Evolutionary conservation across 2,113 vertebrate species (phyloP).

Genomic region (Xiphophorus hellerii): DNA sequence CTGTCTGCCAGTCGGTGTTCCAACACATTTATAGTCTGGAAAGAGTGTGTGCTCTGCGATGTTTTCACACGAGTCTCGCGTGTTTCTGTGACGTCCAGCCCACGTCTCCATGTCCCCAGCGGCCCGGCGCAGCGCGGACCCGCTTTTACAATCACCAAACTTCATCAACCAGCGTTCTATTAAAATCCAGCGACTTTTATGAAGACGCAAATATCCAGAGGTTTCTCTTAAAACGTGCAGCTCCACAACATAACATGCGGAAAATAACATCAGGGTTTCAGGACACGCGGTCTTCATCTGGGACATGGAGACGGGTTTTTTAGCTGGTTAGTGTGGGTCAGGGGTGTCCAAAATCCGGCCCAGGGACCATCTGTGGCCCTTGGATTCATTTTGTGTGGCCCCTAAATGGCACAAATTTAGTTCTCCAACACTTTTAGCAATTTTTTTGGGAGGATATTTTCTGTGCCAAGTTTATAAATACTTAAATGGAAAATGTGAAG

Average conservation of each 20-base stretch:
- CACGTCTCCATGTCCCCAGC: slow-evolving; percentile 30
- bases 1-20: slow-evolving; percentile 34
- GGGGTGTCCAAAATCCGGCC: too few species aligned
- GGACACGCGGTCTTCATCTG: background rate
- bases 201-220: slow-evolving; percentile 40
- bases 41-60: background rate
- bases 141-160: slow-evolving; percentile 32
- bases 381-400: too few species aligned
- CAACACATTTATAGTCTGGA: slow-evolving; percentile 43
- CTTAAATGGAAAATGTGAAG: too few species aligned
- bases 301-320: background rate
- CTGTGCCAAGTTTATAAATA: too few species aligned
- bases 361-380: too few species aligned
- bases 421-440: too few species aligned
- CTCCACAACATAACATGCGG: slow-evolving; percentile 19
- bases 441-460: too few species aligned
- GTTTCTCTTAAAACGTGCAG: slow-evolving; percentile 21
- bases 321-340: too few species aligned
- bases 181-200: slow-evolving; percentile 41
- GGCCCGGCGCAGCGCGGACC: slow-evolving; percentile 19
- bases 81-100: slow-evolving; percentile 3
- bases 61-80: background rate
- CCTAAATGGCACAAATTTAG: too few species aligned
- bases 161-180: slow-evolving; percentile 20
- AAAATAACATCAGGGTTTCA: slow-evolving; percentile 27